Evolutionary conservation across 2,797 vertebrate genomes (phyloP), one percentile per base, ranked within the genome.

Genomic region (Gymnocypris eckloni): DNA sequence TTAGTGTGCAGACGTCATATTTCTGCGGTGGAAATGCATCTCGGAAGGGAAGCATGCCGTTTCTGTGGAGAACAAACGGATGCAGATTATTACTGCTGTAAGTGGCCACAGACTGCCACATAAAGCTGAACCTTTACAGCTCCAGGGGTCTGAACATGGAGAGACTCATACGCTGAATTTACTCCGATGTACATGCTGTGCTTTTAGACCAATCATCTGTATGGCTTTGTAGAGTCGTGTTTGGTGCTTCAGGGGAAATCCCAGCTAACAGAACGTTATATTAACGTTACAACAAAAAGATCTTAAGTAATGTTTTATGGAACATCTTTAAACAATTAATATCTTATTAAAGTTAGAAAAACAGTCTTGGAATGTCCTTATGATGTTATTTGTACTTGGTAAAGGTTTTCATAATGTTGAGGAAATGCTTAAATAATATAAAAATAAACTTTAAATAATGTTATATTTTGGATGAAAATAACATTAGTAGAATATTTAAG

Each of bases 1-100:
- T 93, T 93, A 94, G 87, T 83, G 89, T 84, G 56, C 83, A 91
- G 90, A 92, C 85, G 86, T 93, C 91, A 93, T 91, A 92, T 93
- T 94, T 94, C 91, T 94, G 90, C 59, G 84, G 89, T 87, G 90
- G 91, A n/a, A 92, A 89, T 87, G 89, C 88, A 86, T 85, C 86
- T 79, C 28, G 2, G 80, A 83, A 67, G 64, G 50, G 25, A 48
- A 50, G 45, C 45, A n/a, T 67, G 28, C 39, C 79, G 87, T 87
- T 90, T 75, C 81, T 71, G 33, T 28, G 71, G 61, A 84, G 86
- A 87, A 89, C 88, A 80, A 76, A 89, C 84, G 85, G 87, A 90
- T 88, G 79, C 87, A 89, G 83, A 41, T 73, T 86, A 86, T 87
- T 86, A 89, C 87, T 79, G 77, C 87, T 50, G 39, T 69, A 88